phyloP scores from a whole-genome alignment of 2,113 vertebrate genomes.

The Aegotheles bennettii region DNA sequence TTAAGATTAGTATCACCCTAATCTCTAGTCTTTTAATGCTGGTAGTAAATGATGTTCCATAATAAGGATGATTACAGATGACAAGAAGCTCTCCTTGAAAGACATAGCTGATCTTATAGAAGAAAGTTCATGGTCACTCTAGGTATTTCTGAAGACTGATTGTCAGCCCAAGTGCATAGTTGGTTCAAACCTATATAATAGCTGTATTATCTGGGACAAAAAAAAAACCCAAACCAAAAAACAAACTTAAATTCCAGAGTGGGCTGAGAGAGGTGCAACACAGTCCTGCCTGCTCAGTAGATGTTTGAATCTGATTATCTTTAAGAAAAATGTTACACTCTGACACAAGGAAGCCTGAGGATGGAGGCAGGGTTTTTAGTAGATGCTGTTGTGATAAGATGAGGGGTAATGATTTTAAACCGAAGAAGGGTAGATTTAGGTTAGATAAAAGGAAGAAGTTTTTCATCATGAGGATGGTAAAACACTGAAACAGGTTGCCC shows the following conservation, averaged over 20 bases:
- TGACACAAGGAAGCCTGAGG: neutral
- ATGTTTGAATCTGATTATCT: neutral
- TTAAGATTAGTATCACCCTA: neutral
- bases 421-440: no score
- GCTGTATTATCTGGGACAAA: neutral
- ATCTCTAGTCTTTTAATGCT: neutral
- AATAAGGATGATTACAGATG: neutral
- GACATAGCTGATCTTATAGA: rapidly evolving
- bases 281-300: neutral
- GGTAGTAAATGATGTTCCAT: neutral
- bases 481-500: no score
- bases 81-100: neutral
- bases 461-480: no score
- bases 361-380: no score
- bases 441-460: no score
- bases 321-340: neutral
- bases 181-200: neutral
- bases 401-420: no score
- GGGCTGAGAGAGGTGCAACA: neutral
- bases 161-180: neutral
- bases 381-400: no score
- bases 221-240: neutral
- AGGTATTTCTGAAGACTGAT: neutral
- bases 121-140: neutral
- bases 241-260: neutral